Conservation (phyloP, 2,797 vertebrate species). For the Danio aesculapii region DNA sequence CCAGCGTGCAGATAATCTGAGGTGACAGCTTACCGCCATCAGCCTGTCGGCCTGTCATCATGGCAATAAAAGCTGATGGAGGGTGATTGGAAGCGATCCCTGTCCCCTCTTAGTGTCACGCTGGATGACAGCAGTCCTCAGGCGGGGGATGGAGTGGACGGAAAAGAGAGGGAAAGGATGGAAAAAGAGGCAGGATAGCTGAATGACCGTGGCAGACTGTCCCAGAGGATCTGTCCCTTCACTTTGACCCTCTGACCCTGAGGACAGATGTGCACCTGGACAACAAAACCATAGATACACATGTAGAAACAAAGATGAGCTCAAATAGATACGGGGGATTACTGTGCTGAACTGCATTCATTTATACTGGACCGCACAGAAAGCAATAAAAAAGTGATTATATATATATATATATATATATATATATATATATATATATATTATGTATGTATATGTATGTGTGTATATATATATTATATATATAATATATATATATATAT, state of each 20-base stretch:
- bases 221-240: slow-evolving; percentile 74
- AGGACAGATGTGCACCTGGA: slow-evolving; percentile 61
- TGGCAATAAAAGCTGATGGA: slow-evolving; percentile 65
- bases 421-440: too few relatives aligned
- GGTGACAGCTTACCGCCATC: slow-evolving; percentile 69
- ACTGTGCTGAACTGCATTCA: slow-evolving; percentile 1
- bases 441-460: too few relatives aligned
- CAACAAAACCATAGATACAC: slow-evolving; percentile 45
- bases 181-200: slow-evolving; percentile 61
- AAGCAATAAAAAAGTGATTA: neutral
- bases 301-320: slow-evolving; percentile 18
- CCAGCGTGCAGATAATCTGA: slow-evolving; percentile 49
- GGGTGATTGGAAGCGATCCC: slow-evolving; percentile 71
- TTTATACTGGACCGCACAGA: slow-evolving; percentile 8
- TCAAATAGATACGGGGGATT: slow-evolving; percentile 57
- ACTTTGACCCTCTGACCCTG: slow-evolving; percentile 67
- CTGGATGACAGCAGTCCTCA: slow-evolving; percentile 64
- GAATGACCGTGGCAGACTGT: slow-evolving; percentile 78
- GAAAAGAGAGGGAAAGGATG: slow-evolving; percentile 46
- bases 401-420: too few relatives aligned
- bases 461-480: too few relatives aligned
- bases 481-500: too few relatives aligned
- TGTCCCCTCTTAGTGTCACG: slow-evolving; percentile 78
- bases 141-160: slow-evolving; percentile 56
- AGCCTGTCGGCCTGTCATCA: slow-evolving; percentile 66